These are phyloP conservation scores for Sebastes taczanowskii DNA, from an alignment of 2,797 vertebrate genomes.

Conservation along the genomic window DNA sequence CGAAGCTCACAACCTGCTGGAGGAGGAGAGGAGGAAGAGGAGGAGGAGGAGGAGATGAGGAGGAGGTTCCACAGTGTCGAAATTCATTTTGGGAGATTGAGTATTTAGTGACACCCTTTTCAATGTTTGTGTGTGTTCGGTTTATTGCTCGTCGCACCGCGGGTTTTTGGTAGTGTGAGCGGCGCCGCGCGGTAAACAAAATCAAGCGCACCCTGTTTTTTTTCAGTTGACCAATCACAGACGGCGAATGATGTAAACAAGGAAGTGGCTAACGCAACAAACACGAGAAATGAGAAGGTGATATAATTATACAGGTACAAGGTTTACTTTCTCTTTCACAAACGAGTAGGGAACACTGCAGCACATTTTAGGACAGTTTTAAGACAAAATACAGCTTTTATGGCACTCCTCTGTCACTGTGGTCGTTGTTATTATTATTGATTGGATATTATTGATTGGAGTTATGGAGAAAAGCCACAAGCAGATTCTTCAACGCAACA, in stretches of 20 bases:
- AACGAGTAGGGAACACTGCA: rapidly evolving
- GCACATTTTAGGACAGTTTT: background rate
- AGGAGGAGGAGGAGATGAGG: slow-evolving; percentile 4
- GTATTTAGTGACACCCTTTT: background rate
- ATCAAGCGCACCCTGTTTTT: slow-evolving; percentile 26
- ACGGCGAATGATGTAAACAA: slow-evolving; percentile 67
- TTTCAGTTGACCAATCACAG: slow-evolving; percentile 61
- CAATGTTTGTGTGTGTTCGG: slow-evolving; percentile 1
- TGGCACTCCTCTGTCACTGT: background rate
- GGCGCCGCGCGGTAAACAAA: rapidly evolving
- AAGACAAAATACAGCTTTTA: background rate
- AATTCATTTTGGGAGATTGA: slow-evolving; percentile 51
- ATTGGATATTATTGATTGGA: background rate
- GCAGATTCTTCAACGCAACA: slow-evolving; percentile 77
- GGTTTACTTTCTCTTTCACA: background rate
- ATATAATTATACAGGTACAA: background rate
- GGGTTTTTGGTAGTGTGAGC: rapidly evolving
- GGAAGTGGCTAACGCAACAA: slow-evolving; percentile 55
- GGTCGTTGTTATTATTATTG: background rate
- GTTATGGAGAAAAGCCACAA: slow-evolving; percentile 87
- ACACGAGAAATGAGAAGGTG: background rate
- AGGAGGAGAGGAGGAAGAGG: background rate
- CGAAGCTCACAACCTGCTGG: slow-evolving; percentile 46
- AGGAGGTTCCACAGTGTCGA: slow-evolving; percentile 20
- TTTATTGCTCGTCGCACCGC: background rate